Conservation (phyloP, 2,888 invertebrate genomes). For the Chrysomela aeneicollis region DNA sequence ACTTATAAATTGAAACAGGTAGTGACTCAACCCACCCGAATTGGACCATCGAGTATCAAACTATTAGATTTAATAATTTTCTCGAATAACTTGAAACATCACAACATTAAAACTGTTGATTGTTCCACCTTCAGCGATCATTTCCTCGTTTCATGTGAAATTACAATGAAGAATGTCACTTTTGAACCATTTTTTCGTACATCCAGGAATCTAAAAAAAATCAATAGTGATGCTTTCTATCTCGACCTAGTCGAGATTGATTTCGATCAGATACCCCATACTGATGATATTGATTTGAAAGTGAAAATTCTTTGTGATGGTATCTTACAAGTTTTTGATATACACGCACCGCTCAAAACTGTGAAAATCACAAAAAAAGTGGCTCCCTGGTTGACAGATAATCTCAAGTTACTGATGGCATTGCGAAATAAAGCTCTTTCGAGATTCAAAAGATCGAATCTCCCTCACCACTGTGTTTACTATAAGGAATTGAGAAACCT, state of each 20-base stretch:
- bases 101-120: not conserved
- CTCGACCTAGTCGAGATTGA: not conserved
- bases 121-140: conserved; percentile 13
- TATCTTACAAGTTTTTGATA: not conserved
- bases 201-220: conserved; percentile 8
- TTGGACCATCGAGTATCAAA: not conserved
- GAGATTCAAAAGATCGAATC: conserved; percentile 6
- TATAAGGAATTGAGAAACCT: not conserved
- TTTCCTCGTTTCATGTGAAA: conserved; percentile 7
- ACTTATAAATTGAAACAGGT: not conserved
- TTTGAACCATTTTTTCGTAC: conserved; percentile 2
- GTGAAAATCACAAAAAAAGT: not conserved
- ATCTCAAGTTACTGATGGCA: not conserved
- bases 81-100: conserved; percentile 1
- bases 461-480: not conserved
- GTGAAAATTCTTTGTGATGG: not conserved
- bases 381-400: conserved; percentile 18
- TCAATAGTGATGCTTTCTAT: not conserved
- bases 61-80: conserved; percentile 6
- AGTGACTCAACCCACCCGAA: conserved; percentile 5
- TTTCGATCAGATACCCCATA: not conserved
- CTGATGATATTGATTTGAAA: conserved; percentile 4
- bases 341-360: conserved; percentile 17
- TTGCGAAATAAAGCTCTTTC: not conserved
- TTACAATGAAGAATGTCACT: not conserved